Conservation (phyloP, 2,888 invertebrate species). For the Noctuana brunneofusca region DNA sequence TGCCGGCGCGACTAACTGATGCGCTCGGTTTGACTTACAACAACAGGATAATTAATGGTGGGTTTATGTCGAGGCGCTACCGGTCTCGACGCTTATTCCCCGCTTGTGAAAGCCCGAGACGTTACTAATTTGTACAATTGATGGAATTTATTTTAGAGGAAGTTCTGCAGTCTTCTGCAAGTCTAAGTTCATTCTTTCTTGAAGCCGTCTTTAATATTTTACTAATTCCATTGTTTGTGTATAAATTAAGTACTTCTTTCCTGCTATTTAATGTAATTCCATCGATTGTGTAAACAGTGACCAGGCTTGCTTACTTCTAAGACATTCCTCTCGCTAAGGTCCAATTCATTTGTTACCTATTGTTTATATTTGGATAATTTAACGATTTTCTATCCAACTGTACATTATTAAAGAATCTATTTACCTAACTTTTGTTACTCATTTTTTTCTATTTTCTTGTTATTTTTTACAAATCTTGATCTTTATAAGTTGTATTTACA, state of each 20-base stretch:
- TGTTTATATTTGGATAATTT: slow-evolving; percentile 25
- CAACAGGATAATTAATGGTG: not conserved
- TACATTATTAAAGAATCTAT: slow-evolving; percentile 26
- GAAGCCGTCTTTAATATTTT: too few species aligned
- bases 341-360: slow-evolving; percentile 26
- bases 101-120: not conserved
- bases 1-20: not conserved
- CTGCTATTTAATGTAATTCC: not conserved
- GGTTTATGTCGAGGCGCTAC: not conserved
- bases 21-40: not conserved
- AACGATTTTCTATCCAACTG: slow-evolving; percentile 25
- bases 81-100: slow-evolving; percentile 3
- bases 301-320: slow-evolving; percentile 8
- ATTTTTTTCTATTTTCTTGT: slow-evolving; percentile 42
- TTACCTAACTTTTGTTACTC: slow-evolving; percentile 42
- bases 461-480: slow-evolving; percentile 41
- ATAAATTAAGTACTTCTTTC: not conserved
- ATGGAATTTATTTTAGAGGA: not conserved
- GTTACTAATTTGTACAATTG: slow-evolving; percentile 4
- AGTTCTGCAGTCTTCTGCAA: not conserved
- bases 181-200: not conserved
- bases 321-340: slow-evolving; percentile 12
- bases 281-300: not conserved
- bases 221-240: too few species aligned
- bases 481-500: slow-evolving; percentile 47